Evolutionary conservation across 2,797 vertebrate species (phyloP).

Genomic region (Leptatherina wallacei): DNA sequence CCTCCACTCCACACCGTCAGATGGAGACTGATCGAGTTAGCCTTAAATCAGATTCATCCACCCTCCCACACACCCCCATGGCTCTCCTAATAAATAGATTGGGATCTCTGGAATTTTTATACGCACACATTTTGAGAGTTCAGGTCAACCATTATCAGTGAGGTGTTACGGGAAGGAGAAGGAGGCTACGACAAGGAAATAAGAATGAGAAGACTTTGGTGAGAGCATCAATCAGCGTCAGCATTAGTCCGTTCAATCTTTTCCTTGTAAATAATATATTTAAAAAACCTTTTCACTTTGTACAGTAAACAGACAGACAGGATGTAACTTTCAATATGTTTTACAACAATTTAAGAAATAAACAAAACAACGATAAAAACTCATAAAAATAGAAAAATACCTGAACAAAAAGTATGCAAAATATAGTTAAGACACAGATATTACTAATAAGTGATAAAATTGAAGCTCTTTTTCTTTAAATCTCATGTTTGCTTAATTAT

Average conservation of each 20-base stretch:
- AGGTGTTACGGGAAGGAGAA: constrained; percentile 17
- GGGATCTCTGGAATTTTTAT: constrained; percentile 80
- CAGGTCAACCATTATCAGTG: constrained; percentile 66
- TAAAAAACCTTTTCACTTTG: constrained; percentile 82
- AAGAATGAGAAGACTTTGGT: constrained; percentile 29
- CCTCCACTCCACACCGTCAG: constrained; percentile 45
- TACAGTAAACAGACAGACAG: constrained; percentile 85
- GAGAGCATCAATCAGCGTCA: constrained; percentile 68
- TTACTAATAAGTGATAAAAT: constrained; percentile 82
- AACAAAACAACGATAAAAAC: constrained; percentile 79
- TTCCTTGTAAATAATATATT: constrained; percentile 83
- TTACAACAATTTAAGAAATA: constrained; percentile 85
- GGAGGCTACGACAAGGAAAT: constrained; percentile 39
- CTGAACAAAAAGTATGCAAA: constrained; percentile 80
- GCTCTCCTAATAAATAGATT: constrained; percentile 65
- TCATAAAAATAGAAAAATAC: constrained; percentile 67
- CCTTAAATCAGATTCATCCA: constrained; percentile 74
- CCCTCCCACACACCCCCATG: neutral
- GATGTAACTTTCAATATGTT: constrained; percentile 86
- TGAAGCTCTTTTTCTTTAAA: constrained; percentile 77
- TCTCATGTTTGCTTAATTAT: constrained; percentile 82
- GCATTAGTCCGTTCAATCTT: constrained; percentile 71
- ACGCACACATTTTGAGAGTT: constrained; percentile 71
- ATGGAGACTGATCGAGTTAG: constrained; percentile 75
- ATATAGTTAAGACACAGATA: constrained; percentile 80